Evolutionary conservation across 1,140 invertebrate genomes (phyloP).

Genomic region (Zaprionus gabonicus): DNA sequence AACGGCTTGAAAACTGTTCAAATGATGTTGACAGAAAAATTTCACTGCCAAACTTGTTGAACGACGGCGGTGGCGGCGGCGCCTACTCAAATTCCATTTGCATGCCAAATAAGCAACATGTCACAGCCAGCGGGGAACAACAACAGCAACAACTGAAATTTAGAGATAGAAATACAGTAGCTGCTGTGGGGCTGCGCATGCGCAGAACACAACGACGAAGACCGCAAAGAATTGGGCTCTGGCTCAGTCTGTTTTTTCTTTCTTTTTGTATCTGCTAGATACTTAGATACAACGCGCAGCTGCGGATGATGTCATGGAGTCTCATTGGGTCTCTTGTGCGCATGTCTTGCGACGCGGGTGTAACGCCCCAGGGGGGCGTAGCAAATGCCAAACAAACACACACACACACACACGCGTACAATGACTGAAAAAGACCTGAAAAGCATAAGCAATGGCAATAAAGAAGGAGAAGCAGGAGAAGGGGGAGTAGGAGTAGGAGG

Average conservation of each 20-base stretch:
- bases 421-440: conserved; percentile 19
- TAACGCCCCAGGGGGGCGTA: conserved; percentile 52
- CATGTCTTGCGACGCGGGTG: conserved; percentile 37
- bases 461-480: not conserved
- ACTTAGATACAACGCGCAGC: conserved; percentile 54
- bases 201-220: conserved; percentile 48
- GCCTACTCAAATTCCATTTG: conserved; percentile 52
- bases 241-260: not conserved
- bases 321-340: conserved; percentile 14
- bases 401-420: conserved; percentile 15
- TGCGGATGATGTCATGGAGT: conserved; percentile 70
- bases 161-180: conserved; percentile 49
- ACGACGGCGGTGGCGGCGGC: conserved; percentile 10
- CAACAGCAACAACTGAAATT: conserved; percentile 5
- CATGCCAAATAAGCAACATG: conserved; percentile 51
- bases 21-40: conserved; percentile 34
- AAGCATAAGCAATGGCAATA: conserved; percentile 61
- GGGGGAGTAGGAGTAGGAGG: conserved; percentile 25
- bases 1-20: conserved; percentile 18
- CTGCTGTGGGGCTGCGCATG: conserved; percentile 67
- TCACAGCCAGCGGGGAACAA: conserved; percentile 3
- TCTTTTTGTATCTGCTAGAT: conserved; percentile 33
- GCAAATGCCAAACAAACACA: conserved; percentile 46
- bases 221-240: conserved; percentile 27
- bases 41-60: conserved; percentile 46